Evolutionary conservation across 2,888 invertebrate genomes (phyloP).

Genomic region (Alentia gelatinosa): DNA sequence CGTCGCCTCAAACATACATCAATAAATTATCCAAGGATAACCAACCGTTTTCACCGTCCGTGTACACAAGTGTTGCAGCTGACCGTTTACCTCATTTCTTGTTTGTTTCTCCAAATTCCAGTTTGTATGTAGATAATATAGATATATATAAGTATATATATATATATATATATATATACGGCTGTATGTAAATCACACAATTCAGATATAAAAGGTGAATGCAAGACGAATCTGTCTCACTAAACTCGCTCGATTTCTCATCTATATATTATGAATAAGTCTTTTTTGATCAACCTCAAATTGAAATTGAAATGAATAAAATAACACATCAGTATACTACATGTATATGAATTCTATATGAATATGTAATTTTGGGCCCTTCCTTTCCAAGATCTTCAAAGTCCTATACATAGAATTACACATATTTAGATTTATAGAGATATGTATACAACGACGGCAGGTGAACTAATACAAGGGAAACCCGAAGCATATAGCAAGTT

Average conservation of each 20-base stretch:
- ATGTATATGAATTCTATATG: conserved; percentile 13
- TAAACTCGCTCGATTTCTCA: not conserved
- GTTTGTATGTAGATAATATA: not conserved
- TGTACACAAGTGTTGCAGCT: not conserved
- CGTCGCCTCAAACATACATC: conserved; percentile 29
- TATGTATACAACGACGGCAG: conserved; percentile 43
- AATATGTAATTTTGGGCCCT: conserved; percentile 26
- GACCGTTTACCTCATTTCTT: not conserved
- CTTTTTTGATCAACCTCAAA: conserved; percentile 37
- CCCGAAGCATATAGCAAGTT: conserved; percentile 23
- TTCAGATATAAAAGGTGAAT: conserved; percentile 32
- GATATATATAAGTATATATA: no score
- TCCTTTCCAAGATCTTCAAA: not conserved
- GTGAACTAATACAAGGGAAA: conserved; percentile 37
- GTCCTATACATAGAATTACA: conserved; percentile 24
- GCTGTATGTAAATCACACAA: conserved; percentile 15
- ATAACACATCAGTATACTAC: conserved; percentile 27
- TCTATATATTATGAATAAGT: conserved; percentile 13
- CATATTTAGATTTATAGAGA: not conserved
- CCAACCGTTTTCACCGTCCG: not conserved
- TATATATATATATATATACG: conserved; percentile 28
- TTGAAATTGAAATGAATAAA: conserved; percentile 34
- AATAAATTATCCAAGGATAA: conserved; percentile 22
- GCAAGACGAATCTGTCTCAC: not conserved
- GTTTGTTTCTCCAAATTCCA: not conserved